phyloP scores from a whole-genome alignment of 2,113 vertebrate genomes.

The Tenrec ecaudatus region DNA sequence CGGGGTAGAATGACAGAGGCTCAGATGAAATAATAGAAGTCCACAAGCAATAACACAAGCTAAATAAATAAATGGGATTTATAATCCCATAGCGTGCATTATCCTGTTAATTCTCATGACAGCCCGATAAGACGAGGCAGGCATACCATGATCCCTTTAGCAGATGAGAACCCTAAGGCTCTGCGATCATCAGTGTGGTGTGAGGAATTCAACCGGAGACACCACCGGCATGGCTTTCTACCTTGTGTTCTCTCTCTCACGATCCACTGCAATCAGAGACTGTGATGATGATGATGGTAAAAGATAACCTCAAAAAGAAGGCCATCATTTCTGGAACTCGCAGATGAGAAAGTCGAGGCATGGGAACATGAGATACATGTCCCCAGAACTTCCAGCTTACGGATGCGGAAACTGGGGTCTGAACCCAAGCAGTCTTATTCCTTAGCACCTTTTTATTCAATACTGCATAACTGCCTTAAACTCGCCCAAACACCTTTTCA shows the following conservation, averaged over 20 bases:
- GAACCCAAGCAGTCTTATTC: not conserved
- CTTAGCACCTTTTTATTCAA: no score
- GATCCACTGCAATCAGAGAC: no score
- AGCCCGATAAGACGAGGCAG: not conserved
- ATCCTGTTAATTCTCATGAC: not conserved
- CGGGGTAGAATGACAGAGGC: no score
- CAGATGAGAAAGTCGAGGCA: not conserved
- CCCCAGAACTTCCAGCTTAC: not conserved
- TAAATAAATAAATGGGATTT: not conserved
- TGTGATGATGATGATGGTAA: not conserved
- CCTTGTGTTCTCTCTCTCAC: not conserved
- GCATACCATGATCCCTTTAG: not conserved
- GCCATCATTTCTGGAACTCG: not conserved
- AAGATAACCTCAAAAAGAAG: not conserved
- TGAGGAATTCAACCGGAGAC: not conserved
- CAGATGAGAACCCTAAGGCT: not conserved
- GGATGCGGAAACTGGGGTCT: not conserved
- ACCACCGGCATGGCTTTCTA: not conserved
- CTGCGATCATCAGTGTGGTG: not conserved
- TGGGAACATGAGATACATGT: no score
- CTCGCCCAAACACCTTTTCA: not conserved
- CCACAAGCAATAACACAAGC: no score
- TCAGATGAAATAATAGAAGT: no score
- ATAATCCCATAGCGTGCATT: not conserved
- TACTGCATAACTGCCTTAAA: no score